These are phyloP conservation scores for Lutraria lutraria DNA, from an alignment of 2,888 invertebrate species.

Conservation along the genomic window DNA sequence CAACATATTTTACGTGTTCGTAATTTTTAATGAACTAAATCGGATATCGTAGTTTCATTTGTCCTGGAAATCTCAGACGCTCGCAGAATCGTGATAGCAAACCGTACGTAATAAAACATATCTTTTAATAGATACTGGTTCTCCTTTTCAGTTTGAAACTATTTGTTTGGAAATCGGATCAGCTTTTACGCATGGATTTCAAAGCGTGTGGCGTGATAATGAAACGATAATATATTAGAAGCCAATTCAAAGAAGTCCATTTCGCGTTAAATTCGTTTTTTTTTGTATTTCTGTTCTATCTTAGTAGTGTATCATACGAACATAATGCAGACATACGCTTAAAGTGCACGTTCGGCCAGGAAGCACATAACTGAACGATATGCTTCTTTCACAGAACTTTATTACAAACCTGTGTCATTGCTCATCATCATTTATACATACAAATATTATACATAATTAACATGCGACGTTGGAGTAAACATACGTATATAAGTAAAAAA, in stretches of 20 bases:
- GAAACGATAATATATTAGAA: conserved; percentile 15
- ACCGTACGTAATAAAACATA: conserved; percentile 20
- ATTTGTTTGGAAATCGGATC: conserved; percentile 22
- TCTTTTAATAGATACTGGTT: conserved; percentile 1
- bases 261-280: conserved; percentile 4
- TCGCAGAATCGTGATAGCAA: conserved; percentile 10
- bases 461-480: no score
- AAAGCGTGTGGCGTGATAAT: conserved; percentile 45
- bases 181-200: conserved; percentile 31
- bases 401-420: no score
- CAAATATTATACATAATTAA: no score
- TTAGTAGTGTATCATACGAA: neutral
- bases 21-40: conserved; percentile 23
- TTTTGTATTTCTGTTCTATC: neutral
- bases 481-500: no score
- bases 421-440: no score
- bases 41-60: neutral
- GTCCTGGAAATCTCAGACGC: neutral
- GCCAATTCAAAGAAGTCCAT: neutral
- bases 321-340: neutral
- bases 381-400: neutral
- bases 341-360: no score
- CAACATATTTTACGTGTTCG: neutral
- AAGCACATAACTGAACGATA: neutral
- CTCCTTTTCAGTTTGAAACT: conserved; percentile 9